Evolutionary conservation across 2,113 vertebrate genomes (phyloP), one percentile per base, ranked within the genome.

Genomic region (Etia nguti): DNA sequence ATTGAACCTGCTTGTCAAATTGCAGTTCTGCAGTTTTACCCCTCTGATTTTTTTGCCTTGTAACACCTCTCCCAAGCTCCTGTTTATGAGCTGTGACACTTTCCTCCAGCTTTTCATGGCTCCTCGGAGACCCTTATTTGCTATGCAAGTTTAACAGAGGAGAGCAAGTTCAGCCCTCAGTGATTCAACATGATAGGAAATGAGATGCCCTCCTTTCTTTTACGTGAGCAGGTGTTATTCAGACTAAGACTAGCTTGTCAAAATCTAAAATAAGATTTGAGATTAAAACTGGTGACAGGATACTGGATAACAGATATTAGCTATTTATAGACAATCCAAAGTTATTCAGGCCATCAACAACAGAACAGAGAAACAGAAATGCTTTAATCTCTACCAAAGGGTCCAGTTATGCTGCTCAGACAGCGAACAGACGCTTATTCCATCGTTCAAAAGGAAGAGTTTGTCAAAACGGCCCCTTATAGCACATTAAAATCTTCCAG

Each of bases 81-180:
- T 41, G 65, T 90, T 90, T 91, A 91, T 88, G 82, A 86, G 91
- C 92, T 83, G 80, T 85, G 89, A 92, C 92, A 92, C 77, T 86
- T 83, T 90, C 79, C 88, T 89, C 89, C 82, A 91, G 89, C 85
- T 92, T 93, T 93, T 87, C 88, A 93, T 24, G 79, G 89, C 87
- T 92, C 89, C 92, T 92, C 38, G 6, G 90, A 92, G 90, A 94
- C 86, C 54, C 86, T 85, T 87, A 88, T 93, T 92, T 94, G 89
- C 84, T 79, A 90, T 91, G 92, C 89, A 88, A 88, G 93, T 84
- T 87, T 88, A 84, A 82, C 86, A 83, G 73, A 92, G 91, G 91
- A 89, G 85, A 89, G 86, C 83, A 81, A 88, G 81, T 91, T 92
- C 90, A 91, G 81, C 79, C 57, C 86, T 62, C 83, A 60, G 73